A percentile compares a stretch with the other conserved stretches of the same genome.
phyloP scores from a whole-genome alignment of 2,113 vertebrate genomes.

The Amblyornis subalaris region DNA sequence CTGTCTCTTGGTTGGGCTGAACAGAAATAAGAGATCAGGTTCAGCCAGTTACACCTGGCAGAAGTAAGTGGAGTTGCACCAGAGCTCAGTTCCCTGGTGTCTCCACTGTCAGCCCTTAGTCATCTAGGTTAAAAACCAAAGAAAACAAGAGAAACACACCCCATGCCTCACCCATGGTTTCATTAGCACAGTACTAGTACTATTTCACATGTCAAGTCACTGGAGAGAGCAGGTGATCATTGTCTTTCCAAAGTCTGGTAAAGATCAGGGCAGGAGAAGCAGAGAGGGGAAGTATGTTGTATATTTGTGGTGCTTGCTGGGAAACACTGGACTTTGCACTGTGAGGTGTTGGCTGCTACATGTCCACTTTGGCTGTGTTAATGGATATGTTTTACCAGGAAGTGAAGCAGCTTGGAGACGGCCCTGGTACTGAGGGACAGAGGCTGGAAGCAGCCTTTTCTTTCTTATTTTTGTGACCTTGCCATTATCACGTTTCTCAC shows the following conservation, averaged over 20 bases:
- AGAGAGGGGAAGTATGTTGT: background rate
- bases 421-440: background rate
- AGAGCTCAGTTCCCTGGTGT: background rate
- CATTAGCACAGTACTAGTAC: background rate
- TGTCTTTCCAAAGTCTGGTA: background rate
- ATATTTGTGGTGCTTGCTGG: background rate
- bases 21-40: background rate
- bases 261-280: background rate
- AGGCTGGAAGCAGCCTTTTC: background rate
- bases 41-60: slow-evolving; percentile 28
- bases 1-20: background rate
- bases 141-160: background rate
- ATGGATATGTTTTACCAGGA: background rate
- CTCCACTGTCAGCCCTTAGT: background rate
- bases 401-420: background rate
- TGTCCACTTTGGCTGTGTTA: background rate
- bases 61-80: background rate
- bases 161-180: background rate
- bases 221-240: fast-evolving
- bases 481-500: background rate
- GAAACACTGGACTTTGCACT: background rate
- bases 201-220: background rate
- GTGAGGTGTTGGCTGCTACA: background rate
- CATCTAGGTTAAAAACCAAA: background rate
- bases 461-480: background rate